phyloP scores from a whole-genome alignment of 2,113 vertebrate genomes.

The Odontophorus gujanensis region DNA sequence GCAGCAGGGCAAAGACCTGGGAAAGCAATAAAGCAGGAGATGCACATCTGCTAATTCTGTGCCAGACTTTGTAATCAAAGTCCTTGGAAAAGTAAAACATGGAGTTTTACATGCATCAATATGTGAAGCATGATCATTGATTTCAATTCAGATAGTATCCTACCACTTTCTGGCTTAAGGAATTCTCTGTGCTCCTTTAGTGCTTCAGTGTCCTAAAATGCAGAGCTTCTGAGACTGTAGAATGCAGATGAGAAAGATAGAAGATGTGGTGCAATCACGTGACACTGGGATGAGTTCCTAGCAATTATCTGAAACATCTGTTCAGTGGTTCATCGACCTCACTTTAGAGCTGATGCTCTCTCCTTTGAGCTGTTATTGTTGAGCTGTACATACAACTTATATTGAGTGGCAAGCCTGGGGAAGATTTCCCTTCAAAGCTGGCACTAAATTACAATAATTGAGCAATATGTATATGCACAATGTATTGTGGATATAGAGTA shows the following conservation, averaged over 20 bases:
- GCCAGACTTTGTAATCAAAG: slow-evolving; percentile 29
- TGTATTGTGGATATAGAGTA: background rate
- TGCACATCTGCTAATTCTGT: slow-evolving; percentile 14
- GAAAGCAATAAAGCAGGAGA: background rate
- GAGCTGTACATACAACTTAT: background rate
- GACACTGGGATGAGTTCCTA: slow-evolving; percentile 4
- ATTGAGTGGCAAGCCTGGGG: background rate
- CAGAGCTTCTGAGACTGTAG: slow-evolving; percentile 7
- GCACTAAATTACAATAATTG: background rate
- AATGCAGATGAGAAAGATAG: background rate
- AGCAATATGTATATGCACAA: background rate
- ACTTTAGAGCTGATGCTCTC: background rate
- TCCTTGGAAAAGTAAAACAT: slow-evolving; percentile 9
- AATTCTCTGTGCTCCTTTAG: slow-evolving; percentile 1
- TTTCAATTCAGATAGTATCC: slow-evolving; percentile 53
- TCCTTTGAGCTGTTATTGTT: background rate
- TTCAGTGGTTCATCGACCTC: background rate
- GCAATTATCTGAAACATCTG: slow-evolving; percentile 5
- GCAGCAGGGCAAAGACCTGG: background rate
- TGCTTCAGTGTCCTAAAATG: slow-evolving; percentile 10
- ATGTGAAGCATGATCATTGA: slow-evolving; percentile 39
- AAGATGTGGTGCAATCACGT: background rate
- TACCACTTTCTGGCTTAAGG: background rate
- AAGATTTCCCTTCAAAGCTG: background rate
- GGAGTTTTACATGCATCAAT: background rate